Evolutionary conservation across 2,797 vertebrate species (phyloP), one percentile per base, ranked within the genome.

Genomic region (Xerus rutilus): DNA sequence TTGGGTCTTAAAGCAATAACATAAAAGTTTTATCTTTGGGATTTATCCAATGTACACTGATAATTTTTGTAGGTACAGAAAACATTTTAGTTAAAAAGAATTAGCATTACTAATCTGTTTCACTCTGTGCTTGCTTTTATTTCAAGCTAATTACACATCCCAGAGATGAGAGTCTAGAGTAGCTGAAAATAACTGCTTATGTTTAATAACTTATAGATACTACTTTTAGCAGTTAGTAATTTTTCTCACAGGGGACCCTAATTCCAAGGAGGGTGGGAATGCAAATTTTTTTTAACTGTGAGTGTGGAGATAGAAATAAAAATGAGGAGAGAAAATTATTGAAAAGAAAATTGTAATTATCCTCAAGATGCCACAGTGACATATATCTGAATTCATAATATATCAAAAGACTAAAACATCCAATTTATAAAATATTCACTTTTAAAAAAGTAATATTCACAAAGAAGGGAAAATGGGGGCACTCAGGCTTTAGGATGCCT

Each of bases 121-220:
- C 54, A 59, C 59, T 77, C 65, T 89, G 70, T 86, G 45, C 39
- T 62, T 95, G 7, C 52, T 81, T 91, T 91, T 78, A 81, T 86
- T 86, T 92, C 30, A 13, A 94, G 20, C 43, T 86, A 95, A 95
- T 93, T 65, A 86, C 11, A 73, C 12, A 93, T 67, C 7, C n/a
- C 20, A 77, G n/a, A 81, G 32, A 78, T 62, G 69, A 93, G 15
- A 12, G 7, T 59, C 39, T 83, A 59, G 35, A 86, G 79, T 76
- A 93, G 45, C 54, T 87, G 47, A 84, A 43, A 92, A 86, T 28
- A 97, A 76, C 8, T 76, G 18, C 25, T 84, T 76, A 79, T n/a
- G 20, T 81, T 93, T 89, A 93, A n/a, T 23, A 54, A 88, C 47
- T 69, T 89, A 67, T 87, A 91, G 89, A 74, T 45, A 30, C 30